These are phyloP conservation scores for Calyptommatus sinebrachiatus DNA, from an alignment of 2,113 vertebrate genomes.

Conservation along the genomic window DNA sequence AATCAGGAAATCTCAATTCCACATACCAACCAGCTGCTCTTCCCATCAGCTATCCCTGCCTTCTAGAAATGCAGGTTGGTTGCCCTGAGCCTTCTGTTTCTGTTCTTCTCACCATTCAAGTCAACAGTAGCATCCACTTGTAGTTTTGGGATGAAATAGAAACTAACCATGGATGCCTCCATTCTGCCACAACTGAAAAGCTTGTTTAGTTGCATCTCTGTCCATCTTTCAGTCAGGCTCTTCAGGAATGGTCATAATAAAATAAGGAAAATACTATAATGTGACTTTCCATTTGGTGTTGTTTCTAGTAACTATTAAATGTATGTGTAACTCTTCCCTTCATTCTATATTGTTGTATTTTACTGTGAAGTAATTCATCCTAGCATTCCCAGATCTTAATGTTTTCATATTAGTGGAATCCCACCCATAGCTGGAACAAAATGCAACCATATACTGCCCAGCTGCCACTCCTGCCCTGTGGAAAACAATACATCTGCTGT, in stretches of 20 bases:
- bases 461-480: neutral
- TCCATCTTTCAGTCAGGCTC: no score
- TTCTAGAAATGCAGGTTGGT: neutral
- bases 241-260: no score
- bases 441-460: neutral
- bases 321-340: neutral
- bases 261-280: no score
- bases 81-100: neutral
- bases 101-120: neutral
- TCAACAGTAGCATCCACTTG: neutral
- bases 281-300: neutral
- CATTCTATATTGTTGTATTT: neutral
- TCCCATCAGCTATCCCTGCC: neutral
- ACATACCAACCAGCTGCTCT: neutral
- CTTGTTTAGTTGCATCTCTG: no score
- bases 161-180: no score
- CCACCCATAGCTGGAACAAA: neutral
- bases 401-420: no score
- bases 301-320: neutral
- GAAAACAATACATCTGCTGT: neutral
- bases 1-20: neutral
- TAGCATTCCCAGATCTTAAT: neutral
- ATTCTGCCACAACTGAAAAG: no score
- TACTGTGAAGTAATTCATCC: neutral
- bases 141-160: no score